Evolutionary conservation across 2,113 vertebrate genomes (phyloP).

Genomic region (Cyprinodon tularosa): DNA sequence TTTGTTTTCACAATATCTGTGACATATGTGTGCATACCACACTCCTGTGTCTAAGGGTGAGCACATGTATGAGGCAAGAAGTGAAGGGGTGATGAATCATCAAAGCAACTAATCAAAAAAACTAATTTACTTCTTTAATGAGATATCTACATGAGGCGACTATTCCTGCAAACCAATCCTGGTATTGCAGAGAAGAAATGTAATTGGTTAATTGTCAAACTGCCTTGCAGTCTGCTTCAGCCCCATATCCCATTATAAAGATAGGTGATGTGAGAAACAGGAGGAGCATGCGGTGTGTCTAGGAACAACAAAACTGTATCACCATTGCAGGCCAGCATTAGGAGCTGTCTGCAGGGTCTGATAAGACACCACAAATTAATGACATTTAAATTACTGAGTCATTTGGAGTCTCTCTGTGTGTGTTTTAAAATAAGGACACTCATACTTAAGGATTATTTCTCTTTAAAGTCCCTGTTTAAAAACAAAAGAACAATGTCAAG

Average conservation of each 20-base stretch:
- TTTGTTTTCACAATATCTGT: constrained; percentile 13
- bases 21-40: not conserved
- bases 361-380: constrained; percentile 74
- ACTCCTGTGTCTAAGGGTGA: constrained; percentile 4
- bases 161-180: constrained; percentile 53
- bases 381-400: constrained; percentile 74
- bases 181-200: constrained; percentile 58
- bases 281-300: constrained; percentile 43
- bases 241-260: constrained; percentile 60
- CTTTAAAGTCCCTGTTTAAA: constrained; percentile 24
- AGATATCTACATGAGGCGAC: constrained; percentile 58
- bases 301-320: constrained; percentile 45
- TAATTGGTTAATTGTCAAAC: constrained; percentile 73
- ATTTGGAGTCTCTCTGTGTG: constrained; percentile 63
- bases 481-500: constrained; percentile 42
- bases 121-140: constrained; percentile 72
- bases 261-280: constrained; percentile 50
- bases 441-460: constrained; percentile 57
- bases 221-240: constrained; percentile 31
- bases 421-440: constrained; percentile 60
- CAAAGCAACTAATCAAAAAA: constrained; percentile 58
- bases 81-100: constrained; percentile 45
- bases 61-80: constrained; percentile 7
- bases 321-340: constrained; percentile 60
- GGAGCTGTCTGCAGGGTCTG: constrained; percentile 68